Percentiles rank a stretch among this genome's conserved stretches.
These are phyloP conservation scores for Hydraecia micacea DNA, from an alignment of 2,888 invertebrate genomes.

Conservation along the genomic window DNA sequence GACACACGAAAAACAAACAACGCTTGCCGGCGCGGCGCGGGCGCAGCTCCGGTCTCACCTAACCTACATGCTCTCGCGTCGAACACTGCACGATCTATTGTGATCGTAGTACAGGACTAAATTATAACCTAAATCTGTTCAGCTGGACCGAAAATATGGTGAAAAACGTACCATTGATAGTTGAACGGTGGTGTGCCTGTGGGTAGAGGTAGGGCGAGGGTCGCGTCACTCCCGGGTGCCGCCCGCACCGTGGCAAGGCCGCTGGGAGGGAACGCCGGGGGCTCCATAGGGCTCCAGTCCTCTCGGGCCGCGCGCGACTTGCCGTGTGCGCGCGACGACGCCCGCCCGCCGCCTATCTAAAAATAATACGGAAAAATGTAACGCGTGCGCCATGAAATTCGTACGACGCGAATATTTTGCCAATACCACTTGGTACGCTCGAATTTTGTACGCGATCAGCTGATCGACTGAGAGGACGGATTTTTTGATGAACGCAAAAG, in stretches of 20 bases:
- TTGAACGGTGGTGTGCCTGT: conserved; percentile 84
- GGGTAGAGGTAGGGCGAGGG: conserved; percentile 78
- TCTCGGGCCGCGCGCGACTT: conserved; percentile 86
- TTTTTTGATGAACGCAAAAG: conserved; percentile 4
- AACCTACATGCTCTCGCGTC: conserved; percentile 59
- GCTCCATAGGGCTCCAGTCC: conserved; percentile 87
- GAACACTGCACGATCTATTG: conserved; percentile 62
- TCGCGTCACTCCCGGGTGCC: conserved; percentile 80
- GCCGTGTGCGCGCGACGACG: conserved; percentile 83
- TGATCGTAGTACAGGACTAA: conserved; percentile 58
- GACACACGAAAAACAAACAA: conserved; percentile 89
- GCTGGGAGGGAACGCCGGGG: conserved; percentile 82
- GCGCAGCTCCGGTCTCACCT: conserved; percentile 57
- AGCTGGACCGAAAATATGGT: conserved; percentile 64
- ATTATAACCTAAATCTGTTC: conserved; percentile 65
- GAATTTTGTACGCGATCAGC: conserved; percentile 69
- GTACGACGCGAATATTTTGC: conserved; percentile 87
- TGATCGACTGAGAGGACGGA: conserved; percentile 61
- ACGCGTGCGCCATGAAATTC: conserved; percentile 81
- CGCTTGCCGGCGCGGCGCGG: conserved; percentile 74
- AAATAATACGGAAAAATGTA: conserved; percentile 89
- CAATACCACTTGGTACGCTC: conserved; percentile 71
- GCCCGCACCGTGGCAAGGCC: conserved; percentile 79
- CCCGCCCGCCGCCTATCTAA: conserved; percentile 88
- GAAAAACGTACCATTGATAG: conserved; percentile 82